phyloP scores from a whole-genome alignment of 2,888 invertebrate genomes.

The Nemotelus pantherinus region DNA sequence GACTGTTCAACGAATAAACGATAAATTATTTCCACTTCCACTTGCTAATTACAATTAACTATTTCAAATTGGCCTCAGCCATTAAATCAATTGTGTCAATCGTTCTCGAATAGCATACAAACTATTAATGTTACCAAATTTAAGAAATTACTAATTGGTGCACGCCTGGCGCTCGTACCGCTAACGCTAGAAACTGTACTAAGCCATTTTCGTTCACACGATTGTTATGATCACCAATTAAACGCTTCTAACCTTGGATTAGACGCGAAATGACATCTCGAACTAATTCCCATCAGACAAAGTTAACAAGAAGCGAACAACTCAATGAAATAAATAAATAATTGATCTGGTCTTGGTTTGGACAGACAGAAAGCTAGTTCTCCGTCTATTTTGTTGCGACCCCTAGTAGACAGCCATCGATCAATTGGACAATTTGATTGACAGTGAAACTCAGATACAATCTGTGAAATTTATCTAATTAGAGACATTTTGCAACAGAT shows the following conservation, averaged over 20 bases:
- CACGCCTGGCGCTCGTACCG: neutral
- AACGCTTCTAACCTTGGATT: slow-evolving; percentile 14
- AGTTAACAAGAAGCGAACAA: neutral
- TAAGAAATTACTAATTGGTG: neutral
- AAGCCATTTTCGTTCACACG: slow-evolving; percentile 3
- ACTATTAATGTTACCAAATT: slow-evolving; percentile 16
- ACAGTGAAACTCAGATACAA: neutral
- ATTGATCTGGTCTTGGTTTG: too few relatives aligned
- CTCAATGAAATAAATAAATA: too few relatives aligned
- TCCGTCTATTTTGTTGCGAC: neutral
- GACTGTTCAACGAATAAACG: too few relatives aligned
- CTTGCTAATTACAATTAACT: too few relatives aligned
- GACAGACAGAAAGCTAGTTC: neutral
- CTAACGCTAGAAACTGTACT: neutral
- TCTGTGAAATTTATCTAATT: slow-evolving; percentile 9
- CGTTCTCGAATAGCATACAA: neutral
- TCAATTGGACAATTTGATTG: slow-evolving; percentile 21
- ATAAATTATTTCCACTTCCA: too few relatives aligned
- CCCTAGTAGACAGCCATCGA: neutral
- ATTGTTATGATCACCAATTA: slow-evolving; percentile 4
- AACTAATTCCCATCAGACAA: neutral
- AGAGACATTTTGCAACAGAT: neutral
- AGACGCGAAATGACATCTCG: slow-evolving; percentile 7
- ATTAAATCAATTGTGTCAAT: slow-evolving; percentile 40
- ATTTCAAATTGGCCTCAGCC: slow-evolving; percentile 12